Conservation (phyloP, 1,140 invertebrate genomes). For the Drosophila watanabei region DNA sequence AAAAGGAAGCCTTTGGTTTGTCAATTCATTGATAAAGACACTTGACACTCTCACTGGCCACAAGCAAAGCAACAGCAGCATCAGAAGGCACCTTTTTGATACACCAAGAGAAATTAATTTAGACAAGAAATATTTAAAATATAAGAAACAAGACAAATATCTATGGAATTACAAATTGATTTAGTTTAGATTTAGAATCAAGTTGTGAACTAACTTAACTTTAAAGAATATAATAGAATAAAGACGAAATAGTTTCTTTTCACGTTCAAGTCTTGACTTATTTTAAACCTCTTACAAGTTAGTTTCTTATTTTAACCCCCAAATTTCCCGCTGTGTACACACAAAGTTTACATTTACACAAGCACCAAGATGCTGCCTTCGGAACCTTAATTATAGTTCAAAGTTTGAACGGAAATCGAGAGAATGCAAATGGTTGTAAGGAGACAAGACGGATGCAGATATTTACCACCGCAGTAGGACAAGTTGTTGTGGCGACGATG, state of each 20-base stretch:
- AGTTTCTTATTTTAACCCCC: background rate
- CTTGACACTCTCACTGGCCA: constrained; percentile 55
- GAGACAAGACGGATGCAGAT: constrained; percentile 9
- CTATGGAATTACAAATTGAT: too few relatives aligned
- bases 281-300: too few relatives aligned
- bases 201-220: too few relatives aligned
- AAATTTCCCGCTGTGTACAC: background rate
- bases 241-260: too few relatives aligned
- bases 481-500: constrained; percentile 82
- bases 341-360: background rate
- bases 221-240: too few relatives aligned
- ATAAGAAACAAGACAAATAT: background rate
- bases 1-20: constrained; percentile 2
- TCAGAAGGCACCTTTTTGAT: background rate
- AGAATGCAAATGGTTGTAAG: background rate
- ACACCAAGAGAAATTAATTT: background rate
- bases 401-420: constrained; percentile 11
- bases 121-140: background rate
- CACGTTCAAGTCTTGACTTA: too few relatives aligned
- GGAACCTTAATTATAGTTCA: constrained; percentile 24
- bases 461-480: constrained; percentile 85
- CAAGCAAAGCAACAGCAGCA: background rate
- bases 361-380: background rate
- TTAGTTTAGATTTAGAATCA: too few relatives aligned
- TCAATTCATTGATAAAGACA: constrained; percentile 29